phyloP scores from a whole-genome alignment of 1,140 invertebrate species.

The Aricia agestis region DNA sequence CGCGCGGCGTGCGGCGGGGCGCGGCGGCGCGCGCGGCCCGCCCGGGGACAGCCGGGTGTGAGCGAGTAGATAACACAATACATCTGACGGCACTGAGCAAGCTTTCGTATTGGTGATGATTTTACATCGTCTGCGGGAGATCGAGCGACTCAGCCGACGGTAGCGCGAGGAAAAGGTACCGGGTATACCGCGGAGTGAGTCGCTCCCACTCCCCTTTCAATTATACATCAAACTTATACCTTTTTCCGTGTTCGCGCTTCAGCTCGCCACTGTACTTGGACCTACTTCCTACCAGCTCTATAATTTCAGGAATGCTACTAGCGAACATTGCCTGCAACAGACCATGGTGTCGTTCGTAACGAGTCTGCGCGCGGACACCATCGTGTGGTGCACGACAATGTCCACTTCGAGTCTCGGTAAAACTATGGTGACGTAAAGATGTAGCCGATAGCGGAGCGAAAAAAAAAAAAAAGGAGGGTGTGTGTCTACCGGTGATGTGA shows the following conservation, averaged over 20 bases:
- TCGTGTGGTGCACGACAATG: conserved; percentile 74
- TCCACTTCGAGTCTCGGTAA: conserved; percentile 66
- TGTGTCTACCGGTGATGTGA: conserved; percentile 75
- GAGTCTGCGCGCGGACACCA: conserved; percentile 63
- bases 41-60: conserved; percentile 47
- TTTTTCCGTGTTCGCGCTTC: conserved; percentile 98
- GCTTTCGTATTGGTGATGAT: conserved; percentile 67
- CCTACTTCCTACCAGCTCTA: conserved; percentile 98
- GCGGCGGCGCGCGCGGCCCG: conserved; percentile 28
- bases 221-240: conserved; percentile 94
- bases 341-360: conserved; percentile 71
- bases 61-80: conserved; percentile 77
- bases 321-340: conserved; percentile 96
- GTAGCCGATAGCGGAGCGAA: conserved; percentile 72
- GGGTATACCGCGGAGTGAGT: conserved; percentile 47
- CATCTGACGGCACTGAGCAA: conserved; percentile 77
- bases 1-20: conserved; percentile 36
- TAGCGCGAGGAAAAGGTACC: conserved; percentile 20
- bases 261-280: conserved; percentile 98
- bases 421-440: conserved; percentile 65
- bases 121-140: conserved; percentile 58
- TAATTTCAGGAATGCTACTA: conserved; percentile 99
- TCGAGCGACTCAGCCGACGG: conserved; percentile 56
- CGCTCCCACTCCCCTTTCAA: conserved; percentile 61
- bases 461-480: conserved; percentile 69